Evolutionary conservation across 2,797 vertebrate species (phyloP).

Genomic region (Cossypha caffra): DNA sequence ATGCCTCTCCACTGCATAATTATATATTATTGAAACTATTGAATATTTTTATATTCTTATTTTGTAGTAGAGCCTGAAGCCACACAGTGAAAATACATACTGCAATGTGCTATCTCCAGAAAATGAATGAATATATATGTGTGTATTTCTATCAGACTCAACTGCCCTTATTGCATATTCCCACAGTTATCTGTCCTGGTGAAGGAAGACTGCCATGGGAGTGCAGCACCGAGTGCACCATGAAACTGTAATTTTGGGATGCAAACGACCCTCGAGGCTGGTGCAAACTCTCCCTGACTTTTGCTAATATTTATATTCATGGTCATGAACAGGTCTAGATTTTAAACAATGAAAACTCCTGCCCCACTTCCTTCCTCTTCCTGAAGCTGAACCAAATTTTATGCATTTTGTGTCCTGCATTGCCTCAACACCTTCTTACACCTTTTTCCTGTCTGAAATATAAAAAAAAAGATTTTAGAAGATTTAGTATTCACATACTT

Average conservation of each 20-base stretch:
- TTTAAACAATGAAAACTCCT: not conserved
- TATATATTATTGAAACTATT: not conserved
- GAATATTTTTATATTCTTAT: not conserved
- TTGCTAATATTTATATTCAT: not conserved
- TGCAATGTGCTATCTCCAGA: not conserved
- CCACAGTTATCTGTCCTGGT: not conserved
- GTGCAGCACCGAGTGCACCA: not conserved
- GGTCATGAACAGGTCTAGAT: not conserved
- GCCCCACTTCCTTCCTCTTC: fast-evolving
- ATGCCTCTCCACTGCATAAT: not conserved
- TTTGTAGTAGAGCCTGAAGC: not conserved
- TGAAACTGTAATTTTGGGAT: not conserved
- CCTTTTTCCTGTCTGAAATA: not conserved
- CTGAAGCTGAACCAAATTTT: not conserved
- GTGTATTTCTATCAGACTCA: not conserved
- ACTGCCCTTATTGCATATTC: fast-evolving
- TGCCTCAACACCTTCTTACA: not conserved
- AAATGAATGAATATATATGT: not conserved
- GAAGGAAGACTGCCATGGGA: not conserved
- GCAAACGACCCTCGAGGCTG: not conserved
- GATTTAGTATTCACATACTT: not conserved
- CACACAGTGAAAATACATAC: not conserved
- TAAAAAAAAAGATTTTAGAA: constrained; percentile 7
- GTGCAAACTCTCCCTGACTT: not conserved
- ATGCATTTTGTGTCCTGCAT: not conserved